Percentiles rank a stretch among this genome's conserved stretches.
Conservation (phyloP, 1,140 invertebrate genomes). For the Caenorhabditis briggsae region DNA sequence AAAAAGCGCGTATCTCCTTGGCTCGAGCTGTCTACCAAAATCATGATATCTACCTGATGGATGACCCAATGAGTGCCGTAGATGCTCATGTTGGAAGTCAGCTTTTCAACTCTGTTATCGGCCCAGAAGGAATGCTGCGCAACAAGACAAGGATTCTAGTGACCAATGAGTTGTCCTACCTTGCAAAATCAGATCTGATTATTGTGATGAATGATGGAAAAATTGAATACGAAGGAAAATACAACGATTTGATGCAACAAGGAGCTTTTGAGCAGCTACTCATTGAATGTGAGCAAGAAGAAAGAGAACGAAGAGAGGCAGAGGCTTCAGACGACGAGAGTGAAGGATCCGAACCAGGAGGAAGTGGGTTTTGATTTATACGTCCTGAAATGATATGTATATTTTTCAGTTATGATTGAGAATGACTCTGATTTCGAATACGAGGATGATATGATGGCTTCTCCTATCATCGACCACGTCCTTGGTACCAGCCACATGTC, state of each 20-base stretch:
- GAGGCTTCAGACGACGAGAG: conserved; percentile 42
- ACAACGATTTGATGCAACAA: conserved; percentile 70
- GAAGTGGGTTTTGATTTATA: conserved; percentile 9
- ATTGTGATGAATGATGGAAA: conserved; percentile 73
- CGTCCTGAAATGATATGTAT: not conserved
- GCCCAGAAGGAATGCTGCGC: conserved; percentile 73
- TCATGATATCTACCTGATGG: conserved; percentile 84
- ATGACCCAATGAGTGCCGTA: conserved; percentile 84
- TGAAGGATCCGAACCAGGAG: conserved; percentile 33
- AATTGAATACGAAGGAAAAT: conserved; percentile 70
- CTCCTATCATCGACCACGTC: conserved; percentile 62
- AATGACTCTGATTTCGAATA: conserved; percentile 55
- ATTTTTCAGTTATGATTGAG: conserved; percentile 9
- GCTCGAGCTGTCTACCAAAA: conserved; percentile 81
- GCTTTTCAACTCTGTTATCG: conserved; percentile 68
- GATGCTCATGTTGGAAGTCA: conserved; percentile 83
- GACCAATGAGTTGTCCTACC: conserved; percentile 72
- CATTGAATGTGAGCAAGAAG: conserved; percentile 70
- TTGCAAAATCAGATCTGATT: conserved; percentile 71
- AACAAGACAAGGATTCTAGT: conserved; percentile 77
- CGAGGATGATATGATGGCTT: conserved; percentile 16
- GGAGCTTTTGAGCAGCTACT: conserved; percentile 72
- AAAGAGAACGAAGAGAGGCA: conserved; percentile 50
- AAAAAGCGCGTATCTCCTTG: conserved; percentile 85
- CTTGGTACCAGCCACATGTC: conserved; percentile 74